Conservation (phyloP, 2,888 invertebrate species). For the Spisula subtruncata region DNA sequence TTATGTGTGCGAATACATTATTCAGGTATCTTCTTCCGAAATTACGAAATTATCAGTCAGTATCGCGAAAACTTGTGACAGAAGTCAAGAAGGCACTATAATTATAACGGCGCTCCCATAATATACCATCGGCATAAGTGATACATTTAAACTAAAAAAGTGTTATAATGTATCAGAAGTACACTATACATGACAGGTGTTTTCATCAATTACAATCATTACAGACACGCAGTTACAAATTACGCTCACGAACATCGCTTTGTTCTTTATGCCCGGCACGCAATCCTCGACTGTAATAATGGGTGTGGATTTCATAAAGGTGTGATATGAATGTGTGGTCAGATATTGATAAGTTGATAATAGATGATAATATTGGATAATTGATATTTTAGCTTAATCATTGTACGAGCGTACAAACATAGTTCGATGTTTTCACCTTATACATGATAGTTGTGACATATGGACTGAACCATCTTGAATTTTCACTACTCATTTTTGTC, state of each 20-base stretch:
- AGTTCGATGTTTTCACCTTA: too few species aligned
- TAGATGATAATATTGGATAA: not conserved
- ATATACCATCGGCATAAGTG: not conserved
- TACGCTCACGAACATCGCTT: not conserved
- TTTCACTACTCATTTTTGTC: too few species aligned
- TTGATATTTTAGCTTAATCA: not conserved
- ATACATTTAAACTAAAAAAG: not conserved
- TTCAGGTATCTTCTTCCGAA: not conserved
- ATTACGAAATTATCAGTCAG: not conserved
- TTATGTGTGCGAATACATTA: not conserved
- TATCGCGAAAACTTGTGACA: not conserved
- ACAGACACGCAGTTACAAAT: conserved; percentile 6
- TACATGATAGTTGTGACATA: too few species aligned
- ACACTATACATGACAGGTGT: not conserved
- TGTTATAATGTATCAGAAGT: not conserved
- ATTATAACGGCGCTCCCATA: not conserved
- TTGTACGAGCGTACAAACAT: too few species aligned
- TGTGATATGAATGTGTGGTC: not conserved
- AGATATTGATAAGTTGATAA: not conserved
- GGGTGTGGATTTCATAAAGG: not conserved
- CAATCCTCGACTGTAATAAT: not conserved
- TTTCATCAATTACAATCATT: not conserved
- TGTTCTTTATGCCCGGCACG: not conserved
- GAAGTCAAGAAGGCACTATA: conserved; percentile 11
- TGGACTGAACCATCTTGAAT: too few species aligned